These are phyloP conservation scores for Bubo blakistoni DNA, from an alignment of 2,113 vertebrate species.

Conservation along the genomic window DNA sequence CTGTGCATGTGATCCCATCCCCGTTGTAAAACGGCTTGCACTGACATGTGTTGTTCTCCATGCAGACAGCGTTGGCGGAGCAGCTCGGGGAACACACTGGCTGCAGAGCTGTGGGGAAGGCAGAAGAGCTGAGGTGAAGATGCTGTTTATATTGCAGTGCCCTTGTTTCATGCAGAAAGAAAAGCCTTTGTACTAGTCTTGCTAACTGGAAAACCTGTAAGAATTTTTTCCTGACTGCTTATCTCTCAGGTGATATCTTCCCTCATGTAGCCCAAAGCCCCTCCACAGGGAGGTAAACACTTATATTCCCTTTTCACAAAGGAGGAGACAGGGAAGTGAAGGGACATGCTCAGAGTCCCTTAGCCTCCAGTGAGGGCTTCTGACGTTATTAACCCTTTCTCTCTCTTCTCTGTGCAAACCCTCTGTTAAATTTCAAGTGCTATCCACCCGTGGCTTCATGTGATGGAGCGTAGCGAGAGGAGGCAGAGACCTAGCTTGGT, in stretches of 20 bases:
- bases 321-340: neutral
- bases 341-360: neutral
- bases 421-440: neutral
- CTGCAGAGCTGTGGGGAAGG: conserved; percentile 53
- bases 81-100: conserved; percentile 81
- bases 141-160: neutral
- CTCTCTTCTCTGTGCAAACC: neutral
- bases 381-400: neutral
- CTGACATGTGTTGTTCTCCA: conserved; percentile 84
- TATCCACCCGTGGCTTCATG: neutral
- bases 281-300: neutral
- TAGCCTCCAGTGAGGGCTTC: neutral
- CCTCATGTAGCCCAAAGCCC: neutral
- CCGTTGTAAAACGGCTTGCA: conserved; percentile 85
- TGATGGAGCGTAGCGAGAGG: rapidly evolving
- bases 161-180: neutral
- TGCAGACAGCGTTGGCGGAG: conserved; percentile 80
- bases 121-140: neutral
- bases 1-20: conserved; percentile 86
- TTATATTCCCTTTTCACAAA: neutral
- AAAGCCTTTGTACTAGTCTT: neutral
- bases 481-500: conserved; percentile 72
- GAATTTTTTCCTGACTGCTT: neutral
- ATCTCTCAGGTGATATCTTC: neutral
- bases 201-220: neutral